Evolutionary conservation across 2,888 invertebrate species (phyloP).

Genomic region (Cryptosula pallasiana): DNA sequence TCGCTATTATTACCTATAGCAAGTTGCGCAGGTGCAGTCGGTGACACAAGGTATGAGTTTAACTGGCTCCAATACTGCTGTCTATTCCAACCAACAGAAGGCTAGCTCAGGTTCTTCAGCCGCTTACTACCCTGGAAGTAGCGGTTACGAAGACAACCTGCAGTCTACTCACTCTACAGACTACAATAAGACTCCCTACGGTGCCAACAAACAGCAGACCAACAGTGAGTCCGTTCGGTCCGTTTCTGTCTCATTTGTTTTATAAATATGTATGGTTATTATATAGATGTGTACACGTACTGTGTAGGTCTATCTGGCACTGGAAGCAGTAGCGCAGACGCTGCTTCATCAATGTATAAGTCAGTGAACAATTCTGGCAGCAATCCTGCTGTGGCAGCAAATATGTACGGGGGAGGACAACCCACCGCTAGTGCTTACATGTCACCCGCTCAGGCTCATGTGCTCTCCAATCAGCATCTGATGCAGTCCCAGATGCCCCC

Average conservation of each 20-base stretch:
- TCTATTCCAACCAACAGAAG: slow-evolving; percentile 22
- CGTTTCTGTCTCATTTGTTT: too few species aligned
- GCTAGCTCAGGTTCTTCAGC: neutral
- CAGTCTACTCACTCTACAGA: neutral
- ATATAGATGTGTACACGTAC: too few species aligned
- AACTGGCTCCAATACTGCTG: slow-evolving; percentile 27
- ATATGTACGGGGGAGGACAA: neutral
- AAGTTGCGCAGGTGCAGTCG: neutral
- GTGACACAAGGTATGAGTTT: slow-evolving; percentile 27
- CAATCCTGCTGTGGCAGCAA: neutral
- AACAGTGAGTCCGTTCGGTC: neutral
- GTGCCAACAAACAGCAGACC: neutral
- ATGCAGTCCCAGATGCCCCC: neutral
- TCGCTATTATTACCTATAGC: neutral
- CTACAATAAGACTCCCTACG: slow-evolving; percentile 1
- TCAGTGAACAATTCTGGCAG: neutral
- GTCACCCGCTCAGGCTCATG: neutral
- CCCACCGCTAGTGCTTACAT: neutral
- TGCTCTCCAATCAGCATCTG: slow-evolving; percentile 1
- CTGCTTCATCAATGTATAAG: neutral
- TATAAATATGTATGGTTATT: too few species aligned
- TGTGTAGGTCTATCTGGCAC: neutral
- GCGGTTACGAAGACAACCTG: neutral
- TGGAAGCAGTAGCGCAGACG: neutral
- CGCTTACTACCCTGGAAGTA: neutral